These are phyloP conservation scores for Antrozous pallidus DNA, from an alignment of 2,797 vertebrate genomes.

Conservation along the genomic window DNA sequence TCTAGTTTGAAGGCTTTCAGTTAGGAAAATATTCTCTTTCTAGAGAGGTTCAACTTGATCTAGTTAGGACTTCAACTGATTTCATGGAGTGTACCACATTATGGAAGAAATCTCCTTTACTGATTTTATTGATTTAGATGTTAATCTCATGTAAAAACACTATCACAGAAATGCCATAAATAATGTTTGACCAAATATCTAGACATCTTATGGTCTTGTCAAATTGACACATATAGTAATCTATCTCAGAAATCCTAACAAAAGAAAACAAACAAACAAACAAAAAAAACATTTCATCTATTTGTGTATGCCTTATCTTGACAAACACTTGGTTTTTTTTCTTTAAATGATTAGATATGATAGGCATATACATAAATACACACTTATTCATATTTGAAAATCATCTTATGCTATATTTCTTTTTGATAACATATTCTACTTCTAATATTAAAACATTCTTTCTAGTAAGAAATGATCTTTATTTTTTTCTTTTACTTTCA, in stretches of 20 bases:
- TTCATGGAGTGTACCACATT: background rate
- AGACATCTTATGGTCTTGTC: background rate
- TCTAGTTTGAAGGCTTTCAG: background rate
- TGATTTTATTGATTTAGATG: background rate
- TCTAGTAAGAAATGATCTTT: background rate
- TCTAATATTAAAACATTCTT: background rate
- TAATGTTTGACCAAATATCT: background rate
- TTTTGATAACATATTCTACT: background rate
- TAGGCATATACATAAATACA: background rate
- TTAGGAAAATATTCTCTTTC: background rate
- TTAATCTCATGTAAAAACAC: background rate
- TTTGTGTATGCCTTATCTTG: background rate
- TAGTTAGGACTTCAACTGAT: background rate
- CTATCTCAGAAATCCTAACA: background rate
- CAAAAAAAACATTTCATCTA: background rate
- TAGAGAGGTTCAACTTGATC: background rate
- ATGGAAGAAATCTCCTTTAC: background rate
- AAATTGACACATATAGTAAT: background rate
- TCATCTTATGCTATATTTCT: background rate
- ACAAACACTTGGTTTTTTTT: background rate
- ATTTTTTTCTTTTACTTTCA: background rate
- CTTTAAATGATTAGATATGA: background rate
- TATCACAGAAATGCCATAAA: background rate
- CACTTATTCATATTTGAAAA: background rate
- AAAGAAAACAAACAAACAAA: background rate